These are phyloP conservation scores for Melanotaenia pygmaea DNA, from an alignment of 2,797 vertebrate genomes.

Conservation along the genomic window DNA sequence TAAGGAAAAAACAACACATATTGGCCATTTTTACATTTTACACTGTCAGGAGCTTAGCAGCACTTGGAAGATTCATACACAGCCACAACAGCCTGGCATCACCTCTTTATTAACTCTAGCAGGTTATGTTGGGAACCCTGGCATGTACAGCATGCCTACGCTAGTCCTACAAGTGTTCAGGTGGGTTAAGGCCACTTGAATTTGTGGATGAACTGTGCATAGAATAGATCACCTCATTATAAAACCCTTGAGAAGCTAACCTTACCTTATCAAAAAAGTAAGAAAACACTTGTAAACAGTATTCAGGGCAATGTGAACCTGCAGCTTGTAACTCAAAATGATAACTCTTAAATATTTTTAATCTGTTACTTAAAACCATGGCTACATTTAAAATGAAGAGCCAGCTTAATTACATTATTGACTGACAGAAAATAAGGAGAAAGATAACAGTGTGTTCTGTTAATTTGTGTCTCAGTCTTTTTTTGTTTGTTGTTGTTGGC, in stretches of 20 bases:
- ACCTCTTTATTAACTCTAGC: too few relatives aligned
- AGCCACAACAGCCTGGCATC: too few relatives aligned
- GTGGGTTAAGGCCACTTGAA: neutral
- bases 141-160: too few relatives aligned
- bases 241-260: neutral
- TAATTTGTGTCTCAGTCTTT: neutral
- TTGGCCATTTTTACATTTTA: too few relatives aligned
- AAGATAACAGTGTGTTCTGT: neutral
- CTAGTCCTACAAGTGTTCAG: too few relatives aligned
- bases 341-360: neutral
- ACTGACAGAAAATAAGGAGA: neutral
- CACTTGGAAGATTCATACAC: too few relatives aligned
- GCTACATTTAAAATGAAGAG: too few relatives aligned
- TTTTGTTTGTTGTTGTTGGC: conserved; percentile 8
- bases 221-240: neutral
- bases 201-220: neutral
- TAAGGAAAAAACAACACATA: too few relatives aligned
- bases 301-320: neutral
- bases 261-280: neutral
- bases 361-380: neutral
- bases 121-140: too few relatives aligned
- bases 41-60: too few relatives aligned
- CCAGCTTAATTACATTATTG: neutral
- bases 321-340: neutral
- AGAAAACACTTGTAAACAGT: neutral